phyloP scores from a whole-genome alignment of 1,140 invertebrate genomes.

The Parapsyche elsis region DNA sequence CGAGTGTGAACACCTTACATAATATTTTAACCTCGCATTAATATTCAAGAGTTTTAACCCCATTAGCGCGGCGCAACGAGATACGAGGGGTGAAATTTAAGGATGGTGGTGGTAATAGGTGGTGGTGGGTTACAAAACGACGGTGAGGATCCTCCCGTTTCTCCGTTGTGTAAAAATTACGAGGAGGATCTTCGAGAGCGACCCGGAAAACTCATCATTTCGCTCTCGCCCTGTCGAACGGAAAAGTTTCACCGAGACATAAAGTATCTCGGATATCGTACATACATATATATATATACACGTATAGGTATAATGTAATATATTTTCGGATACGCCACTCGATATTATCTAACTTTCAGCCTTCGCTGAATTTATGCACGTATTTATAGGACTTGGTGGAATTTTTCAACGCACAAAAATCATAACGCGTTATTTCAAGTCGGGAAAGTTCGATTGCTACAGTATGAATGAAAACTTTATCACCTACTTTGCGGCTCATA shows the following conservation, averaged over 20 bases:
- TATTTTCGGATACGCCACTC: slow-evolving; percentile 14
- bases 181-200: neutral
- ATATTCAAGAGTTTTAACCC: slow-evolving; percentile 56
- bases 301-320: neutral
- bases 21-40: slow-evolving; percentile 56
- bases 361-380: neutral
- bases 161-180: neutral
- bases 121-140: neutral
- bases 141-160: neutral
- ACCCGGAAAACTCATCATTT: slow-evolving; percentile 16
- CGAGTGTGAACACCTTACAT: slow-evolving; percentile 54
- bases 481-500: too few relatives aligned
- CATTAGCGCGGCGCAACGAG: slow-evolving; percentile 42
- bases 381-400: neutral
- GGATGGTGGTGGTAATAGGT: too few relatives aligned
- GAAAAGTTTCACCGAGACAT: slow-evolving; percentile 1
- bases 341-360: slow-evolving; percentile 20
- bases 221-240: neutral
- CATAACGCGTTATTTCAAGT: too few relatives aligned
- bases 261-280: neutral
- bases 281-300: neutral
- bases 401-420: too few relatives aligned
- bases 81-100: neutral
- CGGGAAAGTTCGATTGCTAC: too few relatives aligned
- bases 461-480: too few relatives aligned